phyloP scores from a whole-genome alignment of 2,888 invertebrate species.

The Troilus luridus region DNA sequence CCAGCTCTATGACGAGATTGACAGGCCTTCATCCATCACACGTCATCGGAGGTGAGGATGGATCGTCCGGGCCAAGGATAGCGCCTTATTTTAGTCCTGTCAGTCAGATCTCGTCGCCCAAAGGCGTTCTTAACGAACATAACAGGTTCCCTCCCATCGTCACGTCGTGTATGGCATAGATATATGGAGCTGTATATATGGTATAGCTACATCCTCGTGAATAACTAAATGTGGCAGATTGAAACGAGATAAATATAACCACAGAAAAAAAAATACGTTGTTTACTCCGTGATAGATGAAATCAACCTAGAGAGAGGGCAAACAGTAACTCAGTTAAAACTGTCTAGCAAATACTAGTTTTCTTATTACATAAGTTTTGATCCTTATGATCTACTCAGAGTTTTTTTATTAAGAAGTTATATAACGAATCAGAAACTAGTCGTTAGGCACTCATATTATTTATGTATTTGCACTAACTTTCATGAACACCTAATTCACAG shows the following conservation, averaged over 20 bases:
- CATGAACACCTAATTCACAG: no score
- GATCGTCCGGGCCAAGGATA: constrained; percentile 8
- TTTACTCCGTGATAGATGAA: no score
- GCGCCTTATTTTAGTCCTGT: constrained; percentile 20
- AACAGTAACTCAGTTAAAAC: no score
- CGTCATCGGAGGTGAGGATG: constrained; percentile 32
- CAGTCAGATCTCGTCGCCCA: neutral
- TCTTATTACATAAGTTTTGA: no score
- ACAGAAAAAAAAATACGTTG: neutral
- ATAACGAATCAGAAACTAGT: no score
- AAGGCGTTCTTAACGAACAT: neutral
- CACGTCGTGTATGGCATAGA: neutral
- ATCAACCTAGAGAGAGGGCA: no score
- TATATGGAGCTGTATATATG: neutral
- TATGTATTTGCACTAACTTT: no score
- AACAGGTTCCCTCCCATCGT: neutral
- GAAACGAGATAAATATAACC: neutral
- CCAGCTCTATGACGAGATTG: constrained; percentile 25
- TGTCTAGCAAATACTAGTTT: no score
- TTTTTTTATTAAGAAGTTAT: no score
- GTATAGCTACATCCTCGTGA: neutral
- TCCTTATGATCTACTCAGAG: no score
- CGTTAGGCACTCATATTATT: no score
- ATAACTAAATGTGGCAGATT: neutral
- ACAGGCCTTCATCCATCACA: constrained; percentile 13